Evolutionary conservation across 1,140 invertebrate genomes (phyloP).

Genomic region (Plodia interpunctella): DNA sequence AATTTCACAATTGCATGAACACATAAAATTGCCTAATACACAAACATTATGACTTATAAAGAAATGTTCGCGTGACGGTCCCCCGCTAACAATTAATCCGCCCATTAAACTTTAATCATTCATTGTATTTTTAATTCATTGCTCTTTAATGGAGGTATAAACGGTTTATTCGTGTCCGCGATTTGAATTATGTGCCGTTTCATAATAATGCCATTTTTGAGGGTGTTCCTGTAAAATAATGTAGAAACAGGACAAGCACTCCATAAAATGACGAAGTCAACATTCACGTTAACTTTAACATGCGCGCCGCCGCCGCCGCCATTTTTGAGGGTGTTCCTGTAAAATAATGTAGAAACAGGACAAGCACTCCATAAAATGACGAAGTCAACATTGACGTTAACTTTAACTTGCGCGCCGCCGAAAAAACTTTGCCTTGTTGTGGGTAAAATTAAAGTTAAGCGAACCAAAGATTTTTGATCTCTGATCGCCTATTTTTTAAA

Average conservation of each 20-base stretch:
- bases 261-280: too few species aligned
- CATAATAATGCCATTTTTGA: slow-evolving; percentile 14
- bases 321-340: slow-evolving; percentile 6
- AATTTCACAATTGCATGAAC: too few species aligned
- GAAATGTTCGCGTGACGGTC: slow-evolving; percentile 23
- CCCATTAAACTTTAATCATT: slow-evolving; percentile 25
- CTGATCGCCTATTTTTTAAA: too few species aligned
- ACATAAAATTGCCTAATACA: too few species aligned
- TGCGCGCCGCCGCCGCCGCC: too few species aligned
- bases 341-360: background rate
- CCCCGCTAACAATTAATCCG: slow-evolving; percentile 34
- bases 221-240: background rate
- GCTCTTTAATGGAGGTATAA: slow-evolving; percentile 49
- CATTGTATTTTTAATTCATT: slow-evolving; percentile 46
- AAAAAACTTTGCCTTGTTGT: too few species aligned
- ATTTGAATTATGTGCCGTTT: slow-evolving; percentile 38
- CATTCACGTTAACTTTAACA: too few species aligned
- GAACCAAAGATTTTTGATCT: too few species aligned
- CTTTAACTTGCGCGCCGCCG: too few species aligned
- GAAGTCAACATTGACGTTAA: too few species aligned
- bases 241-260: background rate
- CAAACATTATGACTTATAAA: background rate
- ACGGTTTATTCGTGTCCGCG: slow-evolving; percentile 52
- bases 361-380: too few species aligned
- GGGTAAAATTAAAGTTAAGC: too few species aligned